Evolutionary conservation across 2,888 invertebrate species (phyloP), one percentile per base, ranked within the genome.

Genomic region (Mythimna pallens): DNA sequence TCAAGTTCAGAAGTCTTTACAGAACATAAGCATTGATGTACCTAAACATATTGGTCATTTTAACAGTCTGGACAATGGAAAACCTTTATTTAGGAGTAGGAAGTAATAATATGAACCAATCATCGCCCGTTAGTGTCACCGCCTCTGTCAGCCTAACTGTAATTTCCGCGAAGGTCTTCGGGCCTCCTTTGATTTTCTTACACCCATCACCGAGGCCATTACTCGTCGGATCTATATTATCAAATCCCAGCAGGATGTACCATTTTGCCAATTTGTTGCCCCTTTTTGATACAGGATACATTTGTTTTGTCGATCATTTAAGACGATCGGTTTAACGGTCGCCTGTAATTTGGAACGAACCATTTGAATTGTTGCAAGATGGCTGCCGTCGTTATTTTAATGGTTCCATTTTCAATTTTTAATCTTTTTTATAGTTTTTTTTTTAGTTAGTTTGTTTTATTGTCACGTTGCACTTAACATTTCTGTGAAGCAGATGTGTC

Each of bases 201-300:
- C 61, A 71, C 67, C 78, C 59, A 77, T 78, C 66, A 83, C 65
- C 65, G 73, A 66, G 70, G 55, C 73, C 73, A 65, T 81, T 79
- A 78, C 73, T 70, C 76, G 73, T 70, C 78, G 65, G 69, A 59
- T 73, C 84, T 84, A 85, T 87, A 86, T 87, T 84, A 85, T 86
- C 86, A 87, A 89, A 89, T 89, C 89, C 87, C 83, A 76, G 79
- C 93, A 93, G 94, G 95, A 94, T 92, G 91, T 91, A 89, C 90
- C 89, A 91, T 93, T 93, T 92, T 92, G 93, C 90, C 94, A 94
- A 94, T 93, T 93, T 89, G 90, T 87, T 92, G 89, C 89, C 93
- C 93, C 92, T 91, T 92, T 93, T 92, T 90, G 83, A 90, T 85
- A 91, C 94, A 93, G 94, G 93, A 94, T 89, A 92, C 89, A 89